Evolutionary conservation across 1,140 invertebrate genomes (phyloP).

Genomic region (Drosophila azteca): DNA sequence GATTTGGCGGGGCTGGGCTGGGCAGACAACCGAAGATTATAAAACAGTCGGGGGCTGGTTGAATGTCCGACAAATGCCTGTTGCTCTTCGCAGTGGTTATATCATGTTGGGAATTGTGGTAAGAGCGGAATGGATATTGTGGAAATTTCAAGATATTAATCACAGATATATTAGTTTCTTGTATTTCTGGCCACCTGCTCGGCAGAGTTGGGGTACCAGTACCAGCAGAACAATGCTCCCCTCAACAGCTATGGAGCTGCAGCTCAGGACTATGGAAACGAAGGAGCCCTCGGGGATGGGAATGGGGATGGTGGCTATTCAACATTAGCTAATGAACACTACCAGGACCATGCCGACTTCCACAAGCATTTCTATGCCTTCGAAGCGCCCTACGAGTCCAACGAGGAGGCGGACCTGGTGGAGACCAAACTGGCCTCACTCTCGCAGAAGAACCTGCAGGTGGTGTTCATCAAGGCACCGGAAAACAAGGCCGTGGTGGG

Average conservation of each 20-base stretch:
- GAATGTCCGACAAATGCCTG: conserved; percentile 38
- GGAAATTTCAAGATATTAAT: not conserved
- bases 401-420: conserved; percentile 47
- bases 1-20: conserved; percentile 21
- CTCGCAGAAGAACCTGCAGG: conserved; percentile 71
- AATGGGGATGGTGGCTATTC: not conserved
- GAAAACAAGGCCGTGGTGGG: conserved; percentile 72
- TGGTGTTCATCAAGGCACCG: conserved; percentile 77
- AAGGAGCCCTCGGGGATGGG: not conserved
- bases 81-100: conserved; percentile 40
- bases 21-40: conserved; percentile 44
- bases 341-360: conserved; percentile 49
- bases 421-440: conserved; percentile 44
- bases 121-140: conserved; percentile 23
- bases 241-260: conserved; percentile 22
- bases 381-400: conserved; percentile 62
- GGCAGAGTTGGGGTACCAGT: conserved; percentile 63
- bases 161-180: conserved; percentile 39
- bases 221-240: conserved; percentile 29
- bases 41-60: conserved; percentile 44
- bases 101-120: conserved; percentile 66
- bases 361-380: conserved; percentile 78
- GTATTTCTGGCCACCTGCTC: conserved; percentile 37
- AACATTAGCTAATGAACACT: conserved; percentile 15
- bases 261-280: conserved; percentile 15